Conservation (phyloP, 2,888 invertebrate species). For the Drosophila melanosoma region DNA sequence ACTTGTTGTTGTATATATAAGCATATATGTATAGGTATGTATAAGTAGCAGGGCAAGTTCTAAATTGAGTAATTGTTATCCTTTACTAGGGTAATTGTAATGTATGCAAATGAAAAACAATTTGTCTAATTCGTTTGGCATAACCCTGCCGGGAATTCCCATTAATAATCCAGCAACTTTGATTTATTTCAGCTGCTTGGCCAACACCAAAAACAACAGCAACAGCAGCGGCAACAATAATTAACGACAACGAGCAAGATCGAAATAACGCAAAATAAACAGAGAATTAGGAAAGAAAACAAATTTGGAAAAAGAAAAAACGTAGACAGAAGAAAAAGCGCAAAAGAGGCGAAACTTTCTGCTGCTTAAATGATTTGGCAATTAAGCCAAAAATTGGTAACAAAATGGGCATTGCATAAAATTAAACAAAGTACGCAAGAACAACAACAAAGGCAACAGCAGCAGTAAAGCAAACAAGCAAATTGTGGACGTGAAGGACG, state of each 20-base stretch:
- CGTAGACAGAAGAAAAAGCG: slow-evolving; percentile 23
- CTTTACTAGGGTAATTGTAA: slow-evolving; percentile 51
- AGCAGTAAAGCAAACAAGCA: slow-evolving; percentile 21
- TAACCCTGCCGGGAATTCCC: slow-evolving; percentile 10
- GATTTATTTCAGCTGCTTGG: slow-evolving; percentile 71
- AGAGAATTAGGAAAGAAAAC: slow-evolving; percentile 21
- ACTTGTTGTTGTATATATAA: not conserved
- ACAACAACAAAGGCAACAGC: slow-evolving; percentile 31
- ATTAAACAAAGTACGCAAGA: slow-evolving; percentile 59
- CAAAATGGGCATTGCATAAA: slow-evolving; percentile 71
- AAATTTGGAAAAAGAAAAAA: slow-evolving; percentile 14
- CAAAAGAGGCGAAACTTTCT: slow-evolving; percentile 51
- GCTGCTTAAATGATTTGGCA: slow-evolving; percentile 65
- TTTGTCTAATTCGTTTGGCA: slow-evolving; percentile 39
- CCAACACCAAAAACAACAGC: not conserved
- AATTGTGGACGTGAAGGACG: slow-evolving; percentile 32
- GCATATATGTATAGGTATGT: not conserved
- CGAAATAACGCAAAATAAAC: slow-evolving; percentile 43
- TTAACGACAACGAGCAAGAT: slow-evolving; percentile 48
- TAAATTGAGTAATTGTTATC: slow-evolving; percentile 48
- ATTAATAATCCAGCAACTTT: slow-evolving; percentile 61
- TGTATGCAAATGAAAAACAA: slow-evolving; percentile 63
- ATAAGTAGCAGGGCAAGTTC: not conserved
- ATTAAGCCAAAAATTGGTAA: slow-evolving; percentile 64
- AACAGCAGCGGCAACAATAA: slow-evolving; percentile 39